These are phyloP conservation scores for Leucophenga montana DNA, from an alignment of 2,888 invertebrate species.

Conservation along the genomic window DNA sequence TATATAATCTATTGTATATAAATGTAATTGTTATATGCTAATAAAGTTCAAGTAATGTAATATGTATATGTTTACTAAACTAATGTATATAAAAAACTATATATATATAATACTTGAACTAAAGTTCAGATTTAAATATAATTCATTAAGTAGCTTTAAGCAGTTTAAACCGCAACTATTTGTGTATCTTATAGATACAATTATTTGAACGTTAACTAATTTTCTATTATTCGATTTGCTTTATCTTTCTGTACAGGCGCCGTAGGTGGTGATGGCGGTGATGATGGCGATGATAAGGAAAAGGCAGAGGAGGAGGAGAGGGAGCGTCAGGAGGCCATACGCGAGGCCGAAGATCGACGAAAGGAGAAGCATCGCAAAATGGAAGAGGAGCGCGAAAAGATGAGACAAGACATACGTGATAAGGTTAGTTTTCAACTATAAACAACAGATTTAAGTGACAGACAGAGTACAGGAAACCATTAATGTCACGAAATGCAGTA, in stretches of 20 bases:
- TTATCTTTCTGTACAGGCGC: constrained; percentile 78
- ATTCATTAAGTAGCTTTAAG: background rate
- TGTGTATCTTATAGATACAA: background rate
- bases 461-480: no score
- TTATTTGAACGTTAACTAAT: background rate
- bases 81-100: background rate
- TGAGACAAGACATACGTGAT: constrained; percentile 99
- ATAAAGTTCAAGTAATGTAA: no score
- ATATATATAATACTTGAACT: background rate
- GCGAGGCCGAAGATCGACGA: constrained; percentile 97
- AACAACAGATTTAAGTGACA: no score
- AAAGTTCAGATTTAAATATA: background rate
- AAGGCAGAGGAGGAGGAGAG: constrained; percentile 99
- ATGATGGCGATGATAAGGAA: constrained; percentile 96
- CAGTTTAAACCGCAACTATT: no score
- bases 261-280: constrained; percentile 92
- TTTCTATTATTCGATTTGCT: constrained; percentile 15
- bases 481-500: no score
- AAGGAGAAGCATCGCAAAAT: constrained; percentile 99
- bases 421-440: constrained; percentile 90
- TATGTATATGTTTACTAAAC: constrained; percentile 3
- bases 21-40: no score
- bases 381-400: constrained; percentile 99
- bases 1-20: background rate
- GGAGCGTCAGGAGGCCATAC: constrained; percentile 97